These are phyloP conservation scores for Berghia stephanieae DNA, from an alignment of 1,140 invertebrate genomes.

Conservation along the genomic window DNA sequence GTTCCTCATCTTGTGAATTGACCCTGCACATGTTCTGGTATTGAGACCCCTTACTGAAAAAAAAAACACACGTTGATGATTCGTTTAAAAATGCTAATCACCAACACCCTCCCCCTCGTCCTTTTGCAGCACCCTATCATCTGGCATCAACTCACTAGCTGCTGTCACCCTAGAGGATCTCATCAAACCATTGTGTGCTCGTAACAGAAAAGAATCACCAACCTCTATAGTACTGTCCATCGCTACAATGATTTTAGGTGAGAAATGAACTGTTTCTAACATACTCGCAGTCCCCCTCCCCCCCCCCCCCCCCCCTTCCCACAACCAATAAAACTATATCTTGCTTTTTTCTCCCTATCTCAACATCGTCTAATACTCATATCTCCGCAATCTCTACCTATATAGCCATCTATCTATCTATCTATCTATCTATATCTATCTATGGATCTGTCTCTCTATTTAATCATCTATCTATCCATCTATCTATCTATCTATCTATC, in stretches of 20 bases:
- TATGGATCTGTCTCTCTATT: no score
- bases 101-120: neutral
- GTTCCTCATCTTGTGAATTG: no score
- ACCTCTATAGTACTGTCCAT: no score
- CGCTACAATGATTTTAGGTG: no score
- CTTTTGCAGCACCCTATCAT: slow-evolving; percentile 82
- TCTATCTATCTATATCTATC: no score
- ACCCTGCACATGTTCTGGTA: neutral
- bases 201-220: no score
- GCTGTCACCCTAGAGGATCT: no score
- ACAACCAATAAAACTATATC: neutral
- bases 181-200: slow-evolving; percentile 74
- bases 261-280: neutral
- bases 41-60: neutral
- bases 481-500: neutral
- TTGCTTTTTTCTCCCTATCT: neutral
- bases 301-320: neutral
- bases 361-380: neutral
- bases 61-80: neutral
- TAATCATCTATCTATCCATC: no score
- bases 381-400: neutral
- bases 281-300: neutral
- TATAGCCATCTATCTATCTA: no score
- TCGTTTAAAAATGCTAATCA: no score
- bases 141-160: slow-evolving; percentile 88